Evolutionary conservation across 2,888 invertebrate species (phyloP), one percentile per base, ranked within the genome.

Genomic region (Chalcis sispes): DNA sequence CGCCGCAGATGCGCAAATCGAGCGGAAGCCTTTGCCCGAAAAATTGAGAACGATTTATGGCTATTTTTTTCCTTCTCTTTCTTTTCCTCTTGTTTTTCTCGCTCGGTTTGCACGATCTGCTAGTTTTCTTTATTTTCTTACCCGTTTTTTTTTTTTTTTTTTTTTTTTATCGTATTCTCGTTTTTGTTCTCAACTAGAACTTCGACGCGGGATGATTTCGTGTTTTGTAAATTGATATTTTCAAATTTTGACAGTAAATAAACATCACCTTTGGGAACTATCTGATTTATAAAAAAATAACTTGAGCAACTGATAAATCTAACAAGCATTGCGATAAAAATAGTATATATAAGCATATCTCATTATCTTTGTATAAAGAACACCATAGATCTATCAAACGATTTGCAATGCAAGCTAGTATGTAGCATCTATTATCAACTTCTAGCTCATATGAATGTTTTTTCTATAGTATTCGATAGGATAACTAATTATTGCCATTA

Each of bases 1-100:
- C 32, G 42, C 10, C 52, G 48, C 67, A 67, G 54, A 69, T 62
- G 74, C 48, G 46, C 56, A 62, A 69, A 74, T 69, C 62, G 46
- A 69, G 61, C 20, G 50, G 61, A 66, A 61, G 40, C 32, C 61
- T 62, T 66, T 36, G 40, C 54, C 61, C 52, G 29, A 54, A 67
- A 66, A 67, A 42, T 71, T 40, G 40, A 52, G 27, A 52, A 61
- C 70, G 70, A 70, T 70, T 61, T 62, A 71, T 71, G 52, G 42
- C 8, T 20, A 7, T 10, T 36, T 54, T 42, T 62, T 52, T 61
- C 1, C 20, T 23, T 23, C 1, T n/a, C 40, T 36, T 13, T 10
- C 46, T 46, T 15, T 32, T 10, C 36, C 42, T 42, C 54, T 52
- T 61, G 0, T 29, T 23, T 23, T 1, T n/a, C 40, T 36, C 15